phyloP scores from a whole-genome alignment of 2,888 invertebrate genomes.

The Rhyacophila evoluta region DNA sequence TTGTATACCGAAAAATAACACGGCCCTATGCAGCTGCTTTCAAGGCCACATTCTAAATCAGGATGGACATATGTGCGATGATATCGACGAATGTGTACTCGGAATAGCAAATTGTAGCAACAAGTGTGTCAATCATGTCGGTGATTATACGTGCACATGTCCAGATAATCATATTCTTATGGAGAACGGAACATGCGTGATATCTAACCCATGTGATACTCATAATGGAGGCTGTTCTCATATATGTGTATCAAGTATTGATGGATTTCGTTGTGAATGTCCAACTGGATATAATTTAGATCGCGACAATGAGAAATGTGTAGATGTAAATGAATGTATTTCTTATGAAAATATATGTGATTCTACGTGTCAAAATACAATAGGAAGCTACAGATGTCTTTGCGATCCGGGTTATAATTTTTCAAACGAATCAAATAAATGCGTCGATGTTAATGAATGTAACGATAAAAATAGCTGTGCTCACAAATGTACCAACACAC shows the following conservation, averaged over 20 bases:
- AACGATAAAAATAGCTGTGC: slow-evolving; percentile 61
- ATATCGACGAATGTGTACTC: slow-evolving; percentile 68
- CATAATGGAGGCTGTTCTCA: slow-evolving; percentile 72
- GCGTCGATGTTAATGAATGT: slow-evolving; percentile 30
- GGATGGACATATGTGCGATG: slow-evolving; percentile 61
- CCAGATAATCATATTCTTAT: slow-evolving; percentile 59
- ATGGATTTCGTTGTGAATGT: slow-evolving; percentile 60
- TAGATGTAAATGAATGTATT: slow-evolving; percentile 70
- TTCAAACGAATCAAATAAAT: slow-evolving; percentile 42
- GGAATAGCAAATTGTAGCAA: slow-evolving; percentile 64
- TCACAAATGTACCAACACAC: slow-evolving; percentile 65
- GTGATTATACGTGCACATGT: slow-evolving; percentile 61
- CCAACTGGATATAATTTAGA: slow-evolving; percentile 63
- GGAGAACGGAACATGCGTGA: slow-evolving; percentile 60
- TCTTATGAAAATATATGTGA: slow-evolving; percentile 55
- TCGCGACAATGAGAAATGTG: slow-evolving; percentile 58
- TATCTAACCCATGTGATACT: slow-evolving; percentile 63
- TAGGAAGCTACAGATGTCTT: slow-evolving; percentile 26
- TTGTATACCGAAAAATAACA: slow-evolving; percentile 66
- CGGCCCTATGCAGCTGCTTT: slow-evolving; percentile 67
- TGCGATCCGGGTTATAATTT: not conserved
- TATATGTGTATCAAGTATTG: slow-evolving; percentile 57
- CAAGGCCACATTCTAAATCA: slow-evolving; percentile 60
- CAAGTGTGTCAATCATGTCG: slow-evolving; percentile 61
- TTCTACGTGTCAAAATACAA: slow-evolving; percentile 13